Conservation (phyloP, 1,140 invertebrate genomes). For the Ctenoplectra terminalis region DNA sequence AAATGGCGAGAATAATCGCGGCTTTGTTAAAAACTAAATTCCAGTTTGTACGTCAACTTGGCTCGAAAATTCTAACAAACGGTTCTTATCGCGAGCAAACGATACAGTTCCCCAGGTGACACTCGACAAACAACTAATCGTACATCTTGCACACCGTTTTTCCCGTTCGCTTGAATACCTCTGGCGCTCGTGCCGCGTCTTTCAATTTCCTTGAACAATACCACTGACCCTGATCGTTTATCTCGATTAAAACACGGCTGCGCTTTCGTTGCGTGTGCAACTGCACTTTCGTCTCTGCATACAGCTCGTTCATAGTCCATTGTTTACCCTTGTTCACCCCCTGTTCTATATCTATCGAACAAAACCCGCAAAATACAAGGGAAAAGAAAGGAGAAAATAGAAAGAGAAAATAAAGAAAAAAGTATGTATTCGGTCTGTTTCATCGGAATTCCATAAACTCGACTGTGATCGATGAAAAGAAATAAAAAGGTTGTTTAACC, state of each 20-base stretch:
- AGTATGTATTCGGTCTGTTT: not conserved
- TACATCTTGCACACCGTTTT: not conserved
- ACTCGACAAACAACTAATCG: not conserved
- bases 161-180: not conserved
- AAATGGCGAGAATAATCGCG: too few species aligned
- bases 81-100: not conserved
- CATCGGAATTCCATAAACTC: not conserved
- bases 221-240: constrained; percentile 22
- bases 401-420: not conserved
- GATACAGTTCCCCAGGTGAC: not conserved
- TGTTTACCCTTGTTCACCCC: not conserved
- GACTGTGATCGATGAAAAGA: not conserved
- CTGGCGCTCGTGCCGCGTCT: not conserved
- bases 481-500: not conserved
- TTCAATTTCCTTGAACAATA: constrained; percentile 37
- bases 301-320: constrained; percentile 5
- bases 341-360: not conserved
- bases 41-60: not conserved
- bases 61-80: not conserved
- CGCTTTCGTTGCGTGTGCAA: constrained; percentile 14
- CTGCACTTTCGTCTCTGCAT: not conserved
- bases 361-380: not conserved
- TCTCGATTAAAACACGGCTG: constrained; percentile 1
- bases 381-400: not conserved
- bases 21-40: too few species aligned